phyloP scores from a whole-genome alignment of 2,888 invertebrate species.

The Spilosoma lubricipeda region DNA sequence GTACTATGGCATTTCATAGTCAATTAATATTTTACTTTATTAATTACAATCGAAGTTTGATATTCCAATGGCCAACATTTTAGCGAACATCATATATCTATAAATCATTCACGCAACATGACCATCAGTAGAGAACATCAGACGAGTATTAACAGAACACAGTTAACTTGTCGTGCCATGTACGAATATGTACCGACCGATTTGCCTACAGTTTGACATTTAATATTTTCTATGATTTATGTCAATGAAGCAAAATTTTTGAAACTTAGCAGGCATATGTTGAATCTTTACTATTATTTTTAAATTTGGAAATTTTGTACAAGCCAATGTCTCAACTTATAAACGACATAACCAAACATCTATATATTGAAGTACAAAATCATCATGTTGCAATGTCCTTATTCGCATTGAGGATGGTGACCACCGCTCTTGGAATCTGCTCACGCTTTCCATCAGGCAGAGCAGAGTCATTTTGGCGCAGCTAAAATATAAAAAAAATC shows the following conservation, averaged over 20 bases:
- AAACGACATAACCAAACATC: too few species aligned
- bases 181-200: slow-evolving; percentile 1
- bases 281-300: too few species aligned
- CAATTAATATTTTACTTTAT: background rate
- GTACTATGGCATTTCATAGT: background rate
- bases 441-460: too few species aligned
- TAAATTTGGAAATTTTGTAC: too few species aligned
- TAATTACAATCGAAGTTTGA: background rate
- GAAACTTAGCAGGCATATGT: too few species aligned
- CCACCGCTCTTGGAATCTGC: too few species aligned
- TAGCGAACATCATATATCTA: background rate
- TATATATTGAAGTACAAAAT: too few species aligned
- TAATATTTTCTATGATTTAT: background rate
- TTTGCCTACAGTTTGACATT: background rate
- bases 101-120: slow-evolving; percentile 2
- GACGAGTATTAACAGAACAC: background rate
- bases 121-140: background rate
- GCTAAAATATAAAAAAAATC: too few species aligned
- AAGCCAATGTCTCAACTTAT: too few species aligned
- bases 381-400: too few species aligned
- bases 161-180: slow-evolving; percentile 5
- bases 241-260: background rate
- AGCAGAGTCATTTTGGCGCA: too few species aligned
- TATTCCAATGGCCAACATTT: background rate
- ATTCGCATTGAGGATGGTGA: too few species aligned